These are phyloP conservation scores for Heliconius hewitsoni DNA, from an alignment of 1,140 invertebrate species.

Conservation along the genomic window DNA sequence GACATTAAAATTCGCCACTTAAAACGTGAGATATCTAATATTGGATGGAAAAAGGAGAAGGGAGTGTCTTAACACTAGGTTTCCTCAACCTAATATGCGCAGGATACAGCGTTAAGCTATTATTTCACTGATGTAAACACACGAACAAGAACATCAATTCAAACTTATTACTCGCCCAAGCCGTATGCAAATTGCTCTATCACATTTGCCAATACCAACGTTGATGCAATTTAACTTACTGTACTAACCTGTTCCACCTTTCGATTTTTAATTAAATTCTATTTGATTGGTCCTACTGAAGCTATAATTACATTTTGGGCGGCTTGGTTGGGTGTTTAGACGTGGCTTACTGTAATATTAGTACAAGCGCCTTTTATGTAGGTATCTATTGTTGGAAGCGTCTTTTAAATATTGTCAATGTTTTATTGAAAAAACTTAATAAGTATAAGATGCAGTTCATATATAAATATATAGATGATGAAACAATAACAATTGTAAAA, in stretches of 20 bases:
- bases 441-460: no score
- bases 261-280: slow-evolving; percentile 36
- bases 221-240: slow-evolving; percentile 38
- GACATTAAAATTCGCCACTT: no score
- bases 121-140: no score
- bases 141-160: slow-evolving; percentile 7
- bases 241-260: slow-evolving; percentile 21
- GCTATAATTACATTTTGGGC: not conserved
- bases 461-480: no score
- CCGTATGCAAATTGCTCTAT: slow-evolving; percentile 13
- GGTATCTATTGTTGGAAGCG: not conserved
- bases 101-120: no score
- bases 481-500: no score
- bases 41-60: no score
- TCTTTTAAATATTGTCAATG: not conserved
- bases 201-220: slow-evolving; percentile 14
- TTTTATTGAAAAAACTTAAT: no score
- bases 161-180: slow-evolving; percentile 8
- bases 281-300: slow-evolving; percentile 14
- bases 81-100: no score
- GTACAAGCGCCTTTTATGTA: not conserved
- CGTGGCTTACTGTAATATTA: not conserved
- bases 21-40: no score
- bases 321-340: not conserved
- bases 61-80: no score